A percentile compares a stretch with the other conserved stretches of the same genome.
These are phyloP conservation scores for Leptodactylus fuscus DNA, from an alignment of 2,113 vertebrate species.

Conservation along the genomic window DNA sequence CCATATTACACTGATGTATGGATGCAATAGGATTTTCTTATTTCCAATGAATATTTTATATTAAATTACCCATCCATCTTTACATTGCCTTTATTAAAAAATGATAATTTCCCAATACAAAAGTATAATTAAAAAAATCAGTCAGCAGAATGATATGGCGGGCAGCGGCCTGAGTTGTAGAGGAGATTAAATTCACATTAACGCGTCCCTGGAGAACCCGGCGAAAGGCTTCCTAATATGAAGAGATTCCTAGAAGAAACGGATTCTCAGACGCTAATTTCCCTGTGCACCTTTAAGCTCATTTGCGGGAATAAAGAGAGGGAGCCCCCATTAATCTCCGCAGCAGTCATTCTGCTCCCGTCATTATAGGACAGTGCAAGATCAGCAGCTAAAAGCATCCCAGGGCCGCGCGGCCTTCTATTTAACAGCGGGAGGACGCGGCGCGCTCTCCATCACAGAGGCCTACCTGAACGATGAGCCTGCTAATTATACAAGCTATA, in stretches of 20 bases:
- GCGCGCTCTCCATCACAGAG: constrained; percentile 16
- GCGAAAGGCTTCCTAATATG: constrained; percentile 15
- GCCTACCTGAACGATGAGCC: constrained; percentile 18
- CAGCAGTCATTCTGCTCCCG: not conserved
- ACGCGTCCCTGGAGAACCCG: not conserved
- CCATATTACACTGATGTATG: too few species aligned
- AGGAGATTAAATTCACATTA: constrained; percentile 25
- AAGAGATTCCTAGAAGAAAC: not conserved
- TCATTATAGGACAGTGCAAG: not conserved
- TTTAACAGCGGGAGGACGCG: constrained; percentile 4
- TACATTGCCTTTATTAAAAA: not conserved
- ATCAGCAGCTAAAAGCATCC: not conserved
- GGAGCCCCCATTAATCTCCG: not conserved
- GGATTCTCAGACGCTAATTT: not conserved
- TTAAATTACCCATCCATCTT: not conserved
- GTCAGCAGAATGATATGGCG: not conserved
- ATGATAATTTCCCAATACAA: not conserved
- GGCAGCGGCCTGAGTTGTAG: not conserved
- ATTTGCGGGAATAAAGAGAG: not conserved
- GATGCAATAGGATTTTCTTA: not conserved
- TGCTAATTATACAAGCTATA: constrained; percentile 41
- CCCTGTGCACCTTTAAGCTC: constrained; percentile 22
- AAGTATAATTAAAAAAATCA: constrained; percentile 9
- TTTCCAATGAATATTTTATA: too few species aligned
- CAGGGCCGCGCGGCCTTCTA: not conserved